A percentile compares a stretch with the other conserved stretches of the same genome.
These are phyloP conservation scores for Coryphaenoides rupestris DNA, from an alignment of 2,113 vertebrate genomes.

Conservation along the genomic window DNA sequence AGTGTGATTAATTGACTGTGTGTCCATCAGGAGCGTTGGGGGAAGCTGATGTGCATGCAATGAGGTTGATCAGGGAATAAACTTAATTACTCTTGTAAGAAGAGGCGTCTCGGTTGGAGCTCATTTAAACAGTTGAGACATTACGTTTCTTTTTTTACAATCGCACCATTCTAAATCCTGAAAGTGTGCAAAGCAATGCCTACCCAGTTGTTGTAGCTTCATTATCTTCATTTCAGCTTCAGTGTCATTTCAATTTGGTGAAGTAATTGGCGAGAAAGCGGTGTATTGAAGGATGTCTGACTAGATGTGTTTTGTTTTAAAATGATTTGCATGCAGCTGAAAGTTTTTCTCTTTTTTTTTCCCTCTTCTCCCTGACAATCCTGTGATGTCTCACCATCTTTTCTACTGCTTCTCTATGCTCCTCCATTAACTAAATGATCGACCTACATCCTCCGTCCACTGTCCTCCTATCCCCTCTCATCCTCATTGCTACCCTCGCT, in stretches of 20 bases:
- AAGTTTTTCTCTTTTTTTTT: slow-evolving; percentile 25
- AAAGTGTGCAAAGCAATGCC: slow-evolving; percentile 27
- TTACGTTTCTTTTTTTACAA: slow-evolving; percentile 34
- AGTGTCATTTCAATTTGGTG: slow-evolving; percentile 20
- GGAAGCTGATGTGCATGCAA: slow-evolving; percentile 39
- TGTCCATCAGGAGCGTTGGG: slow-evolving; percentile 34
- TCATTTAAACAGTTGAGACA: slow-evolving; percentile 26
- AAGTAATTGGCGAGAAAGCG: slow-evolving; percentile 3
- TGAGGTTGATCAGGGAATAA: slow-evolving; percentile 18
- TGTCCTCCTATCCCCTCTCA: slow-evolving; percentile 10
- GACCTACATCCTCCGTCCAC: background rate
- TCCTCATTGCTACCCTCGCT: slow-evolving; percentile 31
- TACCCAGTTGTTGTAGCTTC: background rate
- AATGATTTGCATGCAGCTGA: slow-evolving; percentile 23
- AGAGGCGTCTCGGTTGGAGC: slow-evolving; percentile 40
- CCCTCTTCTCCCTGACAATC: slow-evolving; percentile 3
- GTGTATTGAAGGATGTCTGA: background rate
- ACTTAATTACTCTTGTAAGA: slow-evolving; percentile 41
- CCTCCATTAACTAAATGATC: background rate
- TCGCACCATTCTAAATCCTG: slow-evolving; percentile 2
- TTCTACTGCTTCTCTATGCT: slow-evolving; percentile 36
- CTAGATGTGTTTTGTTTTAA: background rate
- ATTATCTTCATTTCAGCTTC: slow-evolving; percentile 26
- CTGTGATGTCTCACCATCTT: slow-evolving; percentile 29
- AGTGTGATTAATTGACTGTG: slow-evolving; percentile 29